These are phyloP conservation scores for Drosophila novamexicana DNA, from an alignment of 1,140 invertebrate species.

Conservation along the genomic window DNA sequence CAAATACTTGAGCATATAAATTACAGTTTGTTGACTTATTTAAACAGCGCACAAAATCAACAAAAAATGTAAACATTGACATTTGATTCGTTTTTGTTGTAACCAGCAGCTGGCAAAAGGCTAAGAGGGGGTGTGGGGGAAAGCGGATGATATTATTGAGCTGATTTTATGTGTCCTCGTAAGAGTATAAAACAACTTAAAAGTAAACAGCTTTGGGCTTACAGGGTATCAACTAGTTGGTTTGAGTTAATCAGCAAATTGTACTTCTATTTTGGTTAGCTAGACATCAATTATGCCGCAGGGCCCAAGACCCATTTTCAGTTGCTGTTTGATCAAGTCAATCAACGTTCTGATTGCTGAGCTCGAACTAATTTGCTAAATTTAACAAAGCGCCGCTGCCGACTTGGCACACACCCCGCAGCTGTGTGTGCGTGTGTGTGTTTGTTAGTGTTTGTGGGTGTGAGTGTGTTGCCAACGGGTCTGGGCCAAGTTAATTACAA, in stretches of 20 bases:
- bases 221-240: background rate
- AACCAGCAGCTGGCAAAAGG: no score
- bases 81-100: background rate
- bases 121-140: no score
- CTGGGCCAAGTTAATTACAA: slow-evolving; percentile 67
- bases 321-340: slow-evolving; percentile 36
- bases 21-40: slow-evolving; percentile 1
- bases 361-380: slow-evolving; percentile 60
- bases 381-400: slow-evolving; percentile 51
- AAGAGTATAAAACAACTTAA: no score
- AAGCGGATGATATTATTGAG: no score
- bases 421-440: background rate
- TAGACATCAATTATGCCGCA: slow-evolving; percentile 27
- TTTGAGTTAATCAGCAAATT: background rate
- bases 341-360: slow-evolving; percentile 26
- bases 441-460: background rate
- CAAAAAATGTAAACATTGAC: background rate
- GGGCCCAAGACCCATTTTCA: background rate
- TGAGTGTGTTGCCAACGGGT: slow-evolving; percentile 9
- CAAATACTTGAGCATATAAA: slow-evolving; percentile 2
- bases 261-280: slow-evolving; percentile 10
- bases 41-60: background rate
- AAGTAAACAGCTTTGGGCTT: no score
- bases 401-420: slow-evolving; percentile 20
- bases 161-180: no score